These are phyloP conservation scores for Cephus sareptanus DNA, from an alignment of 2,888 invertebrate species.

Conservation along the genomic window DNA sequence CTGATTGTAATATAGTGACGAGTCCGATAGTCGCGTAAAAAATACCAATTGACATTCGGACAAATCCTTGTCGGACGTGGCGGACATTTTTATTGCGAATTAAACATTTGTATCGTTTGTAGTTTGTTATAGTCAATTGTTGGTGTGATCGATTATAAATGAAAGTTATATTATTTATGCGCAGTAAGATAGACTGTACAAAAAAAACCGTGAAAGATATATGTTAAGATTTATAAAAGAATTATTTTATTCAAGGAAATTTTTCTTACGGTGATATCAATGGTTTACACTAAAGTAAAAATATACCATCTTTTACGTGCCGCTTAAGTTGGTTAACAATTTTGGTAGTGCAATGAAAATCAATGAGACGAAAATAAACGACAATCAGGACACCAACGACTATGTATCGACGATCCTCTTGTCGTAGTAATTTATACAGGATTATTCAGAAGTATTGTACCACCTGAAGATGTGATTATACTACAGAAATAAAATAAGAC, in stretches of 20 bases:
- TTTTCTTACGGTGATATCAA: conserved; percentile 10
- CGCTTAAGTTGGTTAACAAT: conserved; percentile 17
- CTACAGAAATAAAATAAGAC: not conserved
- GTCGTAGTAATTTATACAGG: not conserved
- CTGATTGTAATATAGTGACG: conserved; percentile 14
- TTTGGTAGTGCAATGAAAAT: not conserved
- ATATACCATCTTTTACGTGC: conserved; percentile 24
- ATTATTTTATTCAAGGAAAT: conserved; percentile 25
- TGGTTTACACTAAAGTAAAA: conserved; percentile 28
- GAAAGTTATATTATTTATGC: not conserved
- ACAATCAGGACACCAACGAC: no score
- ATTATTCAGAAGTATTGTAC: not conserved
- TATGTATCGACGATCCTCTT: not conserved
- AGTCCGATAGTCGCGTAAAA: conserved; percentile 14
- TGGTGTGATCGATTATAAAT: not conserved
- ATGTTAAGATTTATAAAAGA: conserved; percentile 37
- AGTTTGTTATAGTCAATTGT: not conserved
- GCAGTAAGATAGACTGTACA: not conserved
- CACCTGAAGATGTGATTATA: not conserved
- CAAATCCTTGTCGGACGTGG: not conserved
- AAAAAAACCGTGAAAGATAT: not conserved
- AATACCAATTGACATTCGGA: conserved; percentile 17
- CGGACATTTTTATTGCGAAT: not conserved
- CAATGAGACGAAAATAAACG: not conserved
- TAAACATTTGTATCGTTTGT: not conserved